Evolutionary conservation across 2,113 vertebrate genomes (phyloP).

Genomic region (Siphamia tubifer): DNA sequence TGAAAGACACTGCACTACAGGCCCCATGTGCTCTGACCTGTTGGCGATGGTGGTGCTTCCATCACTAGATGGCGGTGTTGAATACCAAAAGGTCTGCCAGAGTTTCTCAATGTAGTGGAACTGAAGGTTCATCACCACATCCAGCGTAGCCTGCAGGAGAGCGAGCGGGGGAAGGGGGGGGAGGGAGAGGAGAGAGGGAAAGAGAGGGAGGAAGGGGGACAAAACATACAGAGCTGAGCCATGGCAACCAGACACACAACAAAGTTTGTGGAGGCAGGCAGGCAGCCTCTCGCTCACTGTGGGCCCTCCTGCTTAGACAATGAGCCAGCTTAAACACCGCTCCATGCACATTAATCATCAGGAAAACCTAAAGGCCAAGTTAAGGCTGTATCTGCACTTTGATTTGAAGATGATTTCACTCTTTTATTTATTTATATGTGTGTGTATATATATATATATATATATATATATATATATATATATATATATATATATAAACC

Average conservation of each 20-base stretch:
- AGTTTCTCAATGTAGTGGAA: conserved; percentile 97
- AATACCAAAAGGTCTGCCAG: conserved; percentile 97
- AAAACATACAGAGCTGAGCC: conserved; percentile 69
- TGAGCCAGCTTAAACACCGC: conserved; percentile 62
- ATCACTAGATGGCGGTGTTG: conserved; percentile 85
- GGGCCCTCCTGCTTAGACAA: conserved; percentile 58
- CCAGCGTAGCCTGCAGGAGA: conserved; percentile 88
- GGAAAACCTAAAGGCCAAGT: conserved; percentile 15
- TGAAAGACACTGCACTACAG: background rate
- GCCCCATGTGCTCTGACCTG: conserved; percentile 66
- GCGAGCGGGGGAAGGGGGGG: background rate
- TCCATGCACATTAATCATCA: conserved; percentile 63
- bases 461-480: too few relatives aligned
- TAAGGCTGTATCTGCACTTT: background rate
- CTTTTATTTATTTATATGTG: background rate
- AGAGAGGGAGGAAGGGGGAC: background rate
- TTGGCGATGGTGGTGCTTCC: conserved; percentile 75
- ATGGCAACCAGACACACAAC: conserved; percentile 82
- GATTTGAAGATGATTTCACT: background rate
- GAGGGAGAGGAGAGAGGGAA: conserved; percentile 2
- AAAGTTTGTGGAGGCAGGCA: conserved; percentile 68
- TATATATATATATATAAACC: too few relatives aligned
- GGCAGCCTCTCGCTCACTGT: conserved; percentile 51
- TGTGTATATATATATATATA: too few relatives aligned
- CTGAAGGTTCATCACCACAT: conserved; percentile 96